Conservation (phyloP, 2,888 invertebrate species). For the Gandaritis pyraliata region DNA sequence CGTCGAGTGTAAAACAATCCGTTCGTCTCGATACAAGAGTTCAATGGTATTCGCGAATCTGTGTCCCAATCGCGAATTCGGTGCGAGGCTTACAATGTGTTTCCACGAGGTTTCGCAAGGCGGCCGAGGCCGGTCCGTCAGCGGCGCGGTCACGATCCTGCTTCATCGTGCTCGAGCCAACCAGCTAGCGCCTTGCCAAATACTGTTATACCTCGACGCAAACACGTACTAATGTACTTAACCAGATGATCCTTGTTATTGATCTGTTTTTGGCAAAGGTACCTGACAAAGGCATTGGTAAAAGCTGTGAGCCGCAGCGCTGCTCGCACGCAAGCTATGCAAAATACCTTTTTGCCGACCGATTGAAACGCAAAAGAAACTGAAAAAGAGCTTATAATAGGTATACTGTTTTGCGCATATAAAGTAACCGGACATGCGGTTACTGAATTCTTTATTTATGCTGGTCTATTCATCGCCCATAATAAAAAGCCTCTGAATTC, state of each 20-base stretch:
- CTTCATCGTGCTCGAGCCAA: conserved; percentile 55
- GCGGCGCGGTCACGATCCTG: conserved; percentile 68
- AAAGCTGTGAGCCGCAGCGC: no score
- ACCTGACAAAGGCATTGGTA: neutral
- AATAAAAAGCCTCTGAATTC: no score
- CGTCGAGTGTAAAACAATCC: conserved; percentile 50
- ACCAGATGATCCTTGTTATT: neutral
- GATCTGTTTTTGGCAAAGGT: neutral
- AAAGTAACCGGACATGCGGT: no score
- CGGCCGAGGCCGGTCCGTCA: conserved; percentile 70
- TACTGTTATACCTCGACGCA: conserved; percentile 32
- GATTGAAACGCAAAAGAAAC: no score
- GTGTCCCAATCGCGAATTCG: conserved; percentile 74
- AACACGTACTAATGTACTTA: conserved; percentile 22
- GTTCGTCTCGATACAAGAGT: conserved; percentile 48
- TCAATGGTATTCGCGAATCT: conserved; percentile 67
- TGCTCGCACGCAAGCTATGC: no score
- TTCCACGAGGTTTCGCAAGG: conserved; percentile 71
- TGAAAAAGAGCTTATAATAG: no score
- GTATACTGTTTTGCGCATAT: no score
- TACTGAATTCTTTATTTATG: no score
- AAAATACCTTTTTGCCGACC: no score
- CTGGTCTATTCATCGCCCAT: no score
- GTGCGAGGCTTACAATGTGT: conserved; percentile 67
- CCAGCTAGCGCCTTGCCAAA: conserved; percentile 55